Conservation (phyloP, 1,140 invertebrate species). For the Drosophila mauritiana region DNA sequence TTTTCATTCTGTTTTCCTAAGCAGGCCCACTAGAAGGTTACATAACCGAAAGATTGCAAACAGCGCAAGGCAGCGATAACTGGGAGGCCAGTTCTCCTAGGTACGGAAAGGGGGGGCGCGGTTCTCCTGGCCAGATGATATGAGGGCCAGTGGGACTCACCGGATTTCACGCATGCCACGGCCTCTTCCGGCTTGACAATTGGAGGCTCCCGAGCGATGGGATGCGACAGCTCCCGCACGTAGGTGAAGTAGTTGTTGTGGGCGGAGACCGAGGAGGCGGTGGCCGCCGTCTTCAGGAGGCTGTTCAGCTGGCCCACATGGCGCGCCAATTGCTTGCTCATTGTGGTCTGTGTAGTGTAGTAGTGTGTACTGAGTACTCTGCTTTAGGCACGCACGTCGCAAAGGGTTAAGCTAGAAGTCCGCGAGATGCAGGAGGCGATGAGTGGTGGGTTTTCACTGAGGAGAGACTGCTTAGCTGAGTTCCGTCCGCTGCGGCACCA, state of each 20-base stretch:
- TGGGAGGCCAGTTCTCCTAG: neutral
- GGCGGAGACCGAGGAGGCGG: constrained; percentile 30
- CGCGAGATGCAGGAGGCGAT: constrained; percentile 10
- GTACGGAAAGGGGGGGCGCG: too few relatives aligned
- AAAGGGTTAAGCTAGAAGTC: constrained; percentile 4
- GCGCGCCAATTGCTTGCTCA: constrained; percentile 65
- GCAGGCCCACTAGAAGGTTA: constrained; percentile 47
- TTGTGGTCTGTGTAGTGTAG: constrained; percentile 19
- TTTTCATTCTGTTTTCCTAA: constrained; percentile 51
- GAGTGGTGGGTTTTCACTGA: constrained; percentile 4
- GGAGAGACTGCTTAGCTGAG: neutral
- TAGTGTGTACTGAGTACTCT: neutral
- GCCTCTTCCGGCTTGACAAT: constrained; percentile 85
- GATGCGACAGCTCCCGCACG: constrained; percentile 86
- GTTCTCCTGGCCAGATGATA: neutral
- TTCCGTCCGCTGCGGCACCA: constrained; percentile 33
- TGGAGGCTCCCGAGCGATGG: constrained; percentile 85
- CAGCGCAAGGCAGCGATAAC: neutral
- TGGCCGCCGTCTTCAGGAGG: constrained; percentile 32
- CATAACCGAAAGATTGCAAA: constrained; percentile 57
- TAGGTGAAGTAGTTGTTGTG: constrained; percentile 86
- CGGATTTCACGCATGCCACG: constrained; percentile 86
- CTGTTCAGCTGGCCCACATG: constrained; percentile 45
- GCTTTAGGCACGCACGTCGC: constrained; percentile 6
- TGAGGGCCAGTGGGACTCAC: constrained; percentile 65